Evolutionary conservation across 2,888 invertebrate species (phyloP), one percentile per base, ranked within the genome.

Genomic region (Cyclophora punctaria): DNA sequence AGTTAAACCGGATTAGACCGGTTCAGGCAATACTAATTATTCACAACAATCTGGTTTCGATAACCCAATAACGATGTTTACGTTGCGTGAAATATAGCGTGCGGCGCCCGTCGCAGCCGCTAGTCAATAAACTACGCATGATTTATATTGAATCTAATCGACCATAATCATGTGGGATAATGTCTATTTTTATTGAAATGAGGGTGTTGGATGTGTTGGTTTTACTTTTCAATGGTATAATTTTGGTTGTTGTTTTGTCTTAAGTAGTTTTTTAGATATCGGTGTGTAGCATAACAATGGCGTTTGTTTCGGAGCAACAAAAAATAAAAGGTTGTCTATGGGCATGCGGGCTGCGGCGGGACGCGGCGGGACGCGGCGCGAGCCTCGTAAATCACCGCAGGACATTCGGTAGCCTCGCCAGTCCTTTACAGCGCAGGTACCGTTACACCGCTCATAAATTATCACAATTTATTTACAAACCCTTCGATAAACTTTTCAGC

Each of bases 1-100:
- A 37, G 37, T 37, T 37, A 37, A 37, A 7, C 52, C 55, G 54
- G 55, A 57, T 57, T 55, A 53, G 52, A 55, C 50, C 41, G 43
- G 40, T 46, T 45, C 34, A 35, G 41, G 41, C 47, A 34, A 43
- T 45, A 48, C 47, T 51, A 61, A 57, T 64, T 63, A 63, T 45
- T 66, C 64, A 62, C 46, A 55, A 59, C 67, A 69, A 69, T 69
- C 65, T 72, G 71, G 65, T 69, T 69, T 62, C 66, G 64, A 72
- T 72, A 72, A 69, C 60, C 66, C 68, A 66, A 66, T 69, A 64
- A 58, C 57, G 56, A 52, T 64, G 66, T 65, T 59, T 62, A 63
- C 47, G 52, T 59, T 57, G 52, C 50, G 57, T 64, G 70, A 66
- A 60, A 65, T 69, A 66, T 64, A 51, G 59, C 63, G 51, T 51